Percentiles rank a stretch among this genome's conserved stretches.
Evolutionary conservation across 2,113 vertebrate species (phyloP).

Genomic region (Corythoichthys haematopterus): DNA sequence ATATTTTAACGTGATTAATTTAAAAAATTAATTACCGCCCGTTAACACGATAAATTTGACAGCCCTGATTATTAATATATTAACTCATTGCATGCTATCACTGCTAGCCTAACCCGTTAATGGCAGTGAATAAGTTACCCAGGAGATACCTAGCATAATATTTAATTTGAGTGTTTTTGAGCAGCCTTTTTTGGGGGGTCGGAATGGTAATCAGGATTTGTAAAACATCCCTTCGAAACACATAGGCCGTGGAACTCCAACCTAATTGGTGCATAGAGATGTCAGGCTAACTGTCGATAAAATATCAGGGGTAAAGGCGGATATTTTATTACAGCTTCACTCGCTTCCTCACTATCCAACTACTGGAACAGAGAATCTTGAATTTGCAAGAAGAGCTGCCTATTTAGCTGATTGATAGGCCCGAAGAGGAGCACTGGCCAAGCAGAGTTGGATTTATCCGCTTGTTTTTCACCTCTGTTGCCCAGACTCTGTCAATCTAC

Average conservation of each 20-base stretch:
- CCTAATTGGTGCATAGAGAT: background rate
- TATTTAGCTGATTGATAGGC: conserved; percentile 53
- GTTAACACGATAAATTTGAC: too few species aligned
- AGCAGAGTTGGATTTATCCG: conserved; percentile 55
- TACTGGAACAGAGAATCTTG: conserved; percentile 26
- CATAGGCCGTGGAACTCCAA: background rate
- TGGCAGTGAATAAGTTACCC: too few species aligned
- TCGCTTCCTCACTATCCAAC: conserved; percentile 13
- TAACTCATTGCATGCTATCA: too few species aligned
- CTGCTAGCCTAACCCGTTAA: too few species aligned
- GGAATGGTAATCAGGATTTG: background rate
- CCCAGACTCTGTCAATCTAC: conserved; percentile 42
- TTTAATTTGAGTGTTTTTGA: background rate
- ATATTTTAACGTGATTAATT: too few species aligned
- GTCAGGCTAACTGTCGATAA: conserved; percentile 1
- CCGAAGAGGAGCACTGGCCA: conserved; percentile 32
- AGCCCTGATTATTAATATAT: too few species aligned
- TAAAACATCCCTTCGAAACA: background rate
- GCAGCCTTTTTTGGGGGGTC: background rate
- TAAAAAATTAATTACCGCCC: too few species aligned
- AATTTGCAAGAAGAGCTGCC: conserved; percentile 46
- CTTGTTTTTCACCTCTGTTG: conserved; percentile 53
- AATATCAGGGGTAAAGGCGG: conserved; percentile 4
- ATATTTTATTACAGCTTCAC: conserved; percentile 5
- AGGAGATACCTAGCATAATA: too few species aligned